A percentile compares a stretch with the other conserved stretches of the same genome.
These are phyloP conservation scores for Galago senegalensis DNA, from an alignment of 2,797 vertebrate species.

Conservation along the genomic window DNA sequence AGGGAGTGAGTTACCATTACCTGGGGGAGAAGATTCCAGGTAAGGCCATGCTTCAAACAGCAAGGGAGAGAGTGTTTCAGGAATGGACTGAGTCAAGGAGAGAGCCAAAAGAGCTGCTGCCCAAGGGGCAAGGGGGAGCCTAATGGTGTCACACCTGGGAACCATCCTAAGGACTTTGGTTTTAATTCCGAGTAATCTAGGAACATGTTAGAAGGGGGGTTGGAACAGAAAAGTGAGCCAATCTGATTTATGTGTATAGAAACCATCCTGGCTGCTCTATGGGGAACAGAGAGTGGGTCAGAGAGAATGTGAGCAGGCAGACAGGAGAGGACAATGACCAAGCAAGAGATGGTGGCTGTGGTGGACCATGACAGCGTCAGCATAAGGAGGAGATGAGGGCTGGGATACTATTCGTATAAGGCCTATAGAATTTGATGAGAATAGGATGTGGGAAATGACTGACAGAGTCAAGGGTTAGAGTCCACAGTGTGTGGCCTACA, in stretches of 20 bases:
- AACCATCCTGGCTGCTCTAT: background rate
- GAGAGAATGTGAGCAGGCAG: background rate
- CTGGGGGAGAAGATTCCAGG: background rate
- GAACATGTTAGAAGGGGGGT: background rate
- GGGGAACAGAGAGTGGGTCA: background rate
- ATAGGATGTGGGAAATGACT: background rate
- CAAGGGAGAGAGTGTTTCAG: background rate
- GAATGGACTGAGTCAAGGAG: background rate
- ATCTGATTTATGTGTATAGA: background rate
- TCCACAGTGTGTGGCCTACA: background rate
- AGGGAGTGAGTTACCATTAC: background rate
- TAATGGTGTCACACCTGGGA: background rate
- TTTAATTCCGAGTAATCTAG: conserved; percentile 24
- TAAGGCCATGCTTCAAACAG: background rate
- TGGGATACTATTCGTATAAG: background rate
- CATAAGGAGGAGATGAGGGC: background rate
- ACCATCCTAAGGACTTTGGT: background rate
- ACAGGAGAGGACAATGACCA: rapidly evolving
- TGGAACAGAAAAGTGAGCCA: background rate
- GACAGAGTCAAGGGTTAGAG: background rate
- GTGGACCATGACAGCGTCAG: background rate
- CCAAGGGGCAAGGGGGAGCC: background rate
- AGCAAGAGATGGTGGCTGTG: background rate
- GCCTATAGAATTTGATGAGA: background rate
- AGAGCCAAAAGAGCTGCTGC: background rate